phyloP scores from a whole-genome alignment of 2,797 vertebrate genomes.

The Centropyge bicolor region DNA sequence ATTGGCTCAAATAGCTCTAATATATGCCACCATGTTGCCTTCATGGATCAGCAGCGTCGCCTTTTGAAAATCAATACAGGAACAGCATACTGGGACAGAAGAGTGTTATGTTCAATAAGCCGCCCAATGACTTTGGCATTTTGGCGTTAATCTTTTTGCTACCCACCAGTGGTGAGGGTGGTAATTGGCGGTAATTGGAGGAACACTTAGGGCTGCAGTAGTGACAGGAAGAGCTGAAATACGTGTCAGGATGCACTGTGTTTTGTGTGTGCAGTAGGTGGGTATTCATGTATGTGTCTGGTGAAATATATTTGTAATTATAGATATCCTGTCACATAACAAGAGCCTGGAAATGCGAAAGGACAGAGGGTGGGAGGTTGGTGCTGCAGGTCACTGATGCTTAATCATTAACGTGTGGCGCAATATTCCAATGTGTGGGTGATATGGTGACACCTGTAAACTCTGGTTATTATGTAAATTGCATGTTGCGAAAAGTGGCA shows the following conservation, averaged over 20 bases:
- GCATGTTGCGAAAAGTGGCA: background rate
- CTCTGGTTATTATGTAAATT: background rate
- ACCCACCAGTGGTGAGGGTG: conserved; percentile 37
- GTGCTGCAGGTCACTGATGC: conserved; percentile 17
- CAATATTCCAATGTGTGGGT: conserved; percentile 20
- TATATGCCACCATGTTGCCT: conserved; percentile 81
- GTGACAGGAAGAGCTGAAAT: conserved; percentile 56
- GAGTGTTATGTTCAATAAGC: conserved; percentile 69
- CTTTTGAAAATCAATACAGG: conserved; percentile 81
- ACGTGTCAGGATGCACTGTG: conserved; percentile 39
- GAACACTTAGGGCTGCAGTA: conserved; percentile 55
- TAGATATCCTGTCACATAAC: conserved; percentile 49
- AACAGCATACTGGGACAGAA: conserved; percentile 59
- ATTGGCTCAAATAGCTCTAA: conserved; percentile 83
- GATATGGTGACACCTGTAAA: conserved; percentile 6
- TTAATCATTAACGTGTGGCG: conserved; percentile 36
- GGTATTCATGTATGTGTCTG: conserved; percentile 19
- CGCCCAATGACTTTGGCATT: conserved; percentile 69
- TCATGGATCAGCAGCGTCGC: conserved; percentile 80
- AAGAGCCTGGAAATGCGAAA: conserved; percentile 11
- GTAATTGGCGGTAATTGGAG: conserved; percentile 76
- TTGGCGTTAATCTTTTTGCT: conserved; percentile 67
- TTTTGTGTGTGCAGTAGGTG: conserved; percentile 15
- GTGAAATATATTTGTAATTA: conserved; percentile 57
- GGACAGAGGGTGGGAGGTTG: conserved; percentile 21